Conservation (phyloP, 2,113 vertebrate genomes). For the Takifugu flavidus region DNA sequence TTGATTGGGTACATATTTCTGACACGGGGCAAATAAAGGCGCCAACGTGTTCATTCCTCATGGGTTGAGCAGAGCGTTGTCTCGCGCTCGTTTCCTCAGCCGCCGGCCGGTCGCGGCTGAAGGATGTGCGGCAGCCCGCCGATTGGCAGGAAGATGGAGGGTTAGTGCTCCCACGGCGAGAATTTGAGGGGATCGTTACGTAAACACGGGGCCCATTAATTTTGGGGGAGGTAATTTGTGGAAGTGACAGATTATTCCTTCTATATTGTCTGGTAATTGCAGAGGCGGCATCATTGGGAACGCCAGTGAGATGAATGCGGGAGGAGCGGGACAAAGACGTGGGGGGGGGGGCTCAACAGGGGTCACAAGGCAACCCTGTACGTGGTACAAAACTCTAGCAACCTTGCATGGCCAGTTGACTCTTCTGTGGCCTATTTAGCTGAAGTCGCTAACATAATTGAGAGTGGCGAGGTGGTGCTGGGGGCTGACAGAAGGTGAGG, state of each 20-base stretch:
- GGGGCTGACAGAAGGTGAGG: slow-evolving; percentile 26
- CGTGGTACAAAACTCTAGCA: not conserved
- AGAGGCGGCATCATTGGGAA: slow-evolving; percentile 39
- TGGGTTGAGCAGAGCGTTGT: slow-evolving; percentile 28
- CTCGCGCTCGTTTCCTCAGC: slow-evolving; percentile 21
- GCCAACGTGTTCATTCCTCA: slow-evolving; percentile 29
- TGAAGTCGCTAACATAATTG: slow-evolving; percentile 45
- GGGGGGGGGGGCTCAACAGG: slow-evolving; percentile 13
- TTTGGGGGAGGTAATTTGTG: slow-evolving; percentile 50
- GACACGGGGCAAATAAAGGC: not conserved
- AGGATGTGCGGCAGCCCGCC: slow-evolving; percentile 21
- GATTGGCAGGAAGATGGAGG: slow-evolving; percentile 49
- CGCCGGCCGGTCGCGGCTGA: slow-evolving; percentile 12
- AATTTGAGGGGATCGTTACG: slow-evolving; percentile 58
- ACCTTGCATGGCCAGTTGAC: slow-evolving; percentile 8
- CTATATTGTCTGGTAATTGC: slow-evolving; percentile 55
- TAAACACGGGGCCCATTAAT: slow-evolving; percentile 58
- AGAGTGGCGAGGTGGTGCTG: slow-evolving; percentile 46
- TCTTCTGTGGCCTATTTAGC: slow-evolving; percentile 42
- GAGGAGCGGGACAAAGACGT: slow-evolving; percentile 3
- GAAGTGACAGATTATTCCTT: slow-evolving; percentile 54
- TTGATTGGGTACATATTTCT: slow-evolving; percentile 30
- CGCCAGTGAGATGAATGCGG: slow-evolving; percentile 23
- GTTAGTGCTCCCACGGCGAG: slow-evolving; percentile 45
- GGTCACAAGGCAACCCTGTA: not conserved